phyloP scores from a whole-genome alignment of 2,888 invertebrate genomes.

The Oscheius sp. region DNA sequence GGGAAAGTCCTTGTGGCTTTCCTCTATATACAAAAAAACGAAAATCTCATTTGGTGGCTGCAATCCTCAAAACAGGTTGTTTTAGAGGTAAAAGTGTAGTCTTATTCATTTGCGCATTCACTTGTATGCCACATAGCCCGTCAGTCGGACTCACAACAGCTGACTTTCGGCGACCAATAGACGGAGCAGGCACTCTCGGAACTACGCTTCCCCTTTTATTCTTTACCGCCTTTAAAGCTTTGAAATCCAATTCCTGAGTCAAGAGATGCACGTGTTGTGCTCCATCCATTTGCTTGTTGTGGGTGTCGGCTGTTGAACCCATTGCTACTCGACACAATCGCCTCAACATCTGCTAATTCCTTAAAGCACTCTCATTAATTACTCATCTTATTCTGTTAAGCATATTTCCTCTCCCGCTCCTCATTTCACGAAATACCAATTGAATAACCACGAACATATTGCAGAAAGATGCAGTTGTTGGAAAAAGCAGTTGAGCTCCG shows the following conservation, averaged over 20 bases:
- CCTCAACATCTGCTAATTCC: slow-evolving; percentile 17
- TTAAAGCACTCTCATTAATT: neutral
- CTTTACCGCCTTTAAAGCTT: too few species aligned
- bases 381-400: neutral
- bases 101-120: neutral
- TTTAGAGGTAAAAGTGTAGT: neutral
- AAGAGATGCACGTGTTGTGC: neutral
- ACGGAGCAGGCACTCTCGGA: too few species aligned
- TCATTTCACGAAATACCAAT: neutral
- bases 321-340: slow-evolving; percentile 10
- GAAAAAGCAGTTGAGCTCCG: slow-evolving; percentile 65
- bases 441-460: slow-evolving; percentile 1
- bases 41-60: neutral
- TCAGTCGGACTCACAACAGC: slow-evolving; percentile 8
- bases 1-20: neutral
- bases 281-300: slow-evolving; percentile 11
- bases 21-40: too few species aligned
- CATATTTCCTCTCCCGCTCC: neutral
- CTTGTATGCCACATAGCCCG: neutral
- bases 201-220: too few species aligned
- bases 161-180: too few species aligned
- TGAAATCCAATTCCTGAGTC: neutral
- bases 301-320: slow-evolving; percentile 8
- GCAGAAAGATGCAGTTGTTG: slow-evolving; percentile 57
- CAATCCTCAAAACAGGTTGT: neutral